Conservation (phyloP, 2,113 vertebrate genomes). For the Oreotrochilus melanogaster region DNA sequence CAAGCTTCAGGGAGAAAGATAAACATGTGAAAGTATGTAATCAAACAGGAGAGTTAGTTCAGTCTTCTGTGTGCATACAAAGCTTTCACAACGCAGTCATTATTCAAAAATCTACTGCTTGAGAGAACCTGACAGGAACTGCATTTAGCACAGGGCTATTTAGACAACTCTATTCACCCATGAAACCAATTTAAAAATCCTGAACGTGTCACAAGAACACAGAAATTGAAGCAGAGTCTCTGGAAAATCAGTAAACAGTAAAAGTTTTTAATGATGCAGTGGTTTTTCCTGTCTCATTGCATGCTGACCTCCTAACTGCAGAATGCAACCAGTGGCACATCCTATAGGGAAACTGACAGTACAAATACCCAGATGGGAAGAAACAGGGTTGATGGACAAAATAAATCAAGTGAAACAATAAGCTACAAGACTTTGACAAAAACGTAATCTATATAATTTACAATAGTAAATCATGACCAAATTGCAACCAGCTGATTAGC, state of each 20-base stretch:
- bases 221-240: neutral
- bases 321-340: neutral
- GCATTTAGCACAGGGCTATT: neutral
- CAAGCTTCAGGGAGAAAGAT: neutral
- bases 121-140: neutral
- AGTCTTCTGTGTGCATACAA: neutral
- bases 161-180: neutral
- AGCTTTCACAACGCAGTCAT: neutral
- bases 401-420: neutral
- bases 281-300: neutral
- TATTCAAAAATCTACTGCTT: neutral
- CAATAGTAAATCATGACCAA: neutral
- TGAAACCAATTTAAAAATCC: neutral
- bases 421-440: neutral
- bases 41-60: neutral
- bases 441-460: neutral
- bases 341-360: neutral
- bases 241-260: neutral
- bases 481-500: neutral
- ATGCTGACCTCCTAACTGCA: neutral
- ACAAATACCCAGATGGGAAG: neutral
- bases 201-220: neutral
- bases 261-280: neutral
- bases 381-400: neutral
- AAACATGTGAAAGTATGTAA: neutral